Evolutionary conservation across 2,113 vertebrate species (phyloP), one percentile per base, ranked within the genome.

Genomic region (Empidonax alnorum): DNA sequence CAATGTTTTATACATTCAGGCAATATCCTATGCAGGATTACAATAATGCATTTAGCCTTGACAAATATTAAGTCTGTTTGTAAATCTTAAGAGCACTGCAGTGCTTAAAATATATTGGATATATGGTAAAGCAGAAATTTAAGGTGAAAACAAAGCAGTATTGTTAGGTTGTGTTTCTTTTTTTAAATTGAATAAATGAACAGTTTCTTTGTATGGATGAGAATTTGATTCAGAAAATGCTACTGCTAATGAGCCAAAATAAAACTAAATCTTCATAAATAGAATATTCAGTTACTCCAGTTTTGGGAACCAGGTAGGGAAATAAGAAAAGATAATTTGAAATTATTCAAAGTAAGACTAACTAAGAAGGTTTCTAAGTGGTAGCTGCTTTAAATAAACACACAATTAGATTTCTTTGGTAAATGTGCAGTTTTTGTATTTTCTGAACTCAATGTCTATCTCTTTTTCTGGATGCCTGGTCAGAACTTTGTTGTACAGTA

Each of bases 241-340:
- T 68, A 8, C 49, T 89, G 50, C 84, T 66, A 71, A 82, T 87
- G 82, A 82, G 79, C 76, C 87, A 77, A 88, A 96, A 96, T 93
- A 88, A 94, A 97, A 84, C 87, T 63, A 74, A 76, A 16, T 93
- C 89, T 95, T 96, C 66, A 42, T 94, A 84, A 97, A 95, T 27
- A 50, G 62, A 96, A 84, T 65, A 46, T 14, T 81, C 15, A 23
- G 59, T 58, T 47, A 24, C 42, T 63, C 10, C 59, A 31, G 20
- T 53, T 94, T 86, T 90, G 25, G 41, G 56, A 71, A 58, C 49
- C 33, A 42, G 59, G 52, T 27, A 37, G 47, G 52, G 37, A 92
- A 96, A 97, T 93, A 79, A 92, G 83, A 84, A 96, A 95, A 97
- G 81, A 56, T 87, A 73, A 96, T 93, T 91, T 86, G 81, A 96